Conservation (phyloP, 2,888 invertebrate species). For the Magallana nippona region DNA sequence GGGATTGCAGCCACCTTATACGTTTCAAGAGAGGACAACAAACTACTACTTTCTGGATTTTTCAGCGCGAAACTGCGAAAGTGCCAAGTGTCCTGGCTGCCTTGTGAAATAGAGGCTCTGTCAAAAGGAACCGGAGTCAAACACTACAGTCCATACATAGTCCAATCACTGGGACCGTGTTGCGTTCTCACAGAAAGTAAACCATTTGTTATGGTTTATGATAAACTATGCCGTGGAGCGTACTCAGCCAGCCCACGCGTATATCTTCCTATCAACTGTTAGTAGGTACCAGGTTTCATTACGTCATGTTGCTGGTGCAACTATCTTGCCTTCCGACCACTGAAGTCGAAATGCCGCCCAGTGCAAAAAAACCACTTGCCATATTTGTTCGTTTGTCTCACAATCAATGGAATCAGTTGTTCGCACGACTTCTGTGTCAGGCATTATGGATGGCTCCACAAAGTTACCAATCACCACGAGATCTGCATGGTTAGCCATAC, state of each 20-base stretch:
- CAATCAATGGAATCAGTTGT: background rate
- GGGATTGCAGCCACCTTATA: background rate
- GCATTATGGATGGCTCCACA: no score
- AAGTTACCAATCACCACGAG: background rate
- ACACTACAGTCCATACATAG: constrained; percentile 4
- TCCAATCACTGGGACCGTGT: background rate
- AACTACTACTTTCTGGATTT: background rate
- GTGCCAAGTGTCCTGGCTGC: background rate
- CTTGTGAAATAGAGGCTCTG: constrained; percentile 12
- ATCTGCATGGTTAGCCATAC: background rate
- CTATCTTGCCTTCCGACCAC: no score
- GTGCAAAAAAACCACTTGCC: background rate
- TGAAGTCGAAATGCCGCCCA: no score
- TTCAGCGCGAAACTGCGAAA: background rate
- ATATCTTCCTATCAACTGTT: no score
- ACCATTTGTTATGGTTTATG: no score
- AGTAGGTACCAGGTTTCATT: no score
- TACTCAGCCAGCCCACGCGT: no score
- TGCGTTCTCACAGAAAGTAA: background rate
- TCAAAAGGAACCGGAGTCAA: background rate
- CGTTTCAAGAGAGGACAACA: background rate
- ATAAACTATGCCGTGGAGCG: no score
- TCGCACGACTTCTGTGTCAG: background rate
- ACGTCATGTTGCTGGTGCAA: no score
- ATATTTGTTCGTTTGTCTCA: background rate